A percentile compares a stretch with the other conserved stretches of the same genome.
Conservation (phyloP, 1,140 invertebrate species). For the Drosophila cardini region DNA sequence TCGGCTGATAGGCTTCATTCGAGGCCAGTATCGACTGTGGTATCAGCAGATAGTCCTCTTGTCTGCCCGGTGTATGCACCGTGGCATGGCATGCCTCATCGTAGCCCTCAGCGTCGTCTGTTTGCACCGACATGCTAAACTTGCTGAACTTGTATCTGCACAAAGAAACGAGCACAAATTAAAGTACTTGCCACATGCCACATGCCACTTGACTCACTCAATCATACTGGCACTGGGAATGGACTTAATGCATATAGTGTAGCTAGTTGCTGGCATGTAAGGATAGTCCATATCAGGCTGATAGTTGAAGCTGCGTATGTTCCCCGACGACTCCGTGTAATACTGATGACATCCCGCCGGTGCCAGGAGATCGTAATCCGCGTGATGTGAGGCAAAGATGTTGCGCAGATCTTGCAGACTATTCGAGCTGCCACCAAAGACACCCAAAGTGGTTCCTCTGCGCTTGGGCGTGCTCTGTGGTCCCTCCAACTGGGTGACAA, state of each 20-base stretch:
- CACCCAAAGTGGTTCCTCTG: conserved; percentile 19
- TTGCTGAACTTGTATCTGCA: conserved; percentile 65
- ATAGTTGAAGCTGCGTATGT: conserved; percentile 88
- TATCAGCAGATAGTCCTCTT: conserved; percentile 86
- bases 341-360: conserved; percentile 88
- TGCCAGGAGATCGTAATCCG: conserved; percentile 84
- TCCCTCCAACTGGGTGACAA: conserved; percentile 88
- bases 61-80: conserved; percentile 58
- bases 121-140: conserved; percentile 62
- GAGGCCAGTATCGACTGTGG: conserved; percentile 73
- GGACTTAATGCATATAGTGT: conserved; percentile 85
- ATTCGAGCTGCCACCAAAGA: conserved; percentile 43
- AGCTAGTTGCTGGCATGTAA: conserved; percentile 77
- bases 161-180: background rate
- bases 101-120: conserved; percentile 59
- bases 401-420: conserved; percentile 73
- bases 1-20: conserved; percentile 83
- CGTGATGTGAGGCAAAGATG: conserved; percentile 74
- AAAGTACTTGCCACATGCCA: background rate
- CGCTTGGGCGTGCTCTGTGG: conserved; percentile 50
- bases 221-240: conserved; percentile 61
- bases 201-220: conserved; percentile 53
- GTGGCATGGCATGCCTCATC: conserved; percentile 69
- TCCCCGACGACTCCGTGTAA: conserved; percentile 86
- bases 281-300: conserved; percentile 80